Conservation (phyloP, 2,888 invertebrate species). For the Eristalis intricaria region DNA sequence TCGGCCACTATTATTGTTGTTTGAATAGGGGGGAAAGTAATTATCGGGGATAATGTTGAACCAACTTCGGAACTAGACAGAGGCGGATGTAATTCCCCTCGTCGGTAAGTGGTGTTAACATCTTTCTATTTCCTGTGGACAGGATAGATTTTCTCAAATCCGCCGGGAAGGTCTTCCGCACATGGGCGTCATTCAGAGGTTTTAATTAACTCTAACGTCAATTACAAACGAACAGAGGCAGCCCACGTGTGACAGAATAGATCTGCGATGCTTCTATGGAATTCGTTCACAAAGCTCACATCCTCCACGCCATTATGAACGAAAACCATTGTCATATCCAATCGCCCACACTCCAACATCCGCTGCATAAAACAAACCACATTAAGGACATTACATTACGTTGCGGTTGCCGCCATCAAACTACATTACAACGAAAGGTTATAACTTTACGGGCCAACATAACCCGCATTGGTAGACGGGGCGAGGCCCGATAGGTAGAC, state of each 20-base stretch:
- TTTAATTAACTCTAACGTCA: conserved; percentile 9
- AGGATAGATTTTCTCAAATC: conserved; percentile 26
- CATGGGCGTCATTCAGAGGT: neutral
- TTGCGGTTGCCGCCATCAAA: conserved; percentile 70
- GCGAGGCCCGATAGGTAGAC: conserved; percentile 42
- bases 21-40: conserved; percentile 50
- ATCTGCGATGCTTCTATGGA: neutral
- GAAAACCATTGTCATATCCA: conserved; percentile 55
- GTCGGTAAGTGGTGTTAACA: conserved; percentile 33
- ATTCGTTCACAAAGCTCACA: conserved; percentile 1
- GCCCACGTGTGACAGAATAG: neutral
- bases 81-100: conserved; percentile 35
- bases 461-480: conserved; percentile 53
- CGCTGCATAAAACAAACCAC: conserved; percentile 65
- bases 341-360: conserved; percentile 50
- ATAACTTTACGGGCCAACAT: conserved; percentile 59
- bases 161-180: neutral
- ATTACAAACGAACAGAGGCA: neutral
- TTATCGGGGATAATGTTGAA: conserved; percentile 55
- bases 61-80: conserved; percentile 12
- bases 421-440: conserved; percentile 68
- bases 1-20: conserved; percentile 47
- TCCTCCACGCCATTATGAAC: conserved; percentile 51
- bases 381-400: conserved; percentile 68
- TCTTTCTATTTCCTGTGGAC: conserved; percentile 37